Conservation (phyloP, 1,140 invertebrate genomes). For the Apocrypta bakeri region DNA sequence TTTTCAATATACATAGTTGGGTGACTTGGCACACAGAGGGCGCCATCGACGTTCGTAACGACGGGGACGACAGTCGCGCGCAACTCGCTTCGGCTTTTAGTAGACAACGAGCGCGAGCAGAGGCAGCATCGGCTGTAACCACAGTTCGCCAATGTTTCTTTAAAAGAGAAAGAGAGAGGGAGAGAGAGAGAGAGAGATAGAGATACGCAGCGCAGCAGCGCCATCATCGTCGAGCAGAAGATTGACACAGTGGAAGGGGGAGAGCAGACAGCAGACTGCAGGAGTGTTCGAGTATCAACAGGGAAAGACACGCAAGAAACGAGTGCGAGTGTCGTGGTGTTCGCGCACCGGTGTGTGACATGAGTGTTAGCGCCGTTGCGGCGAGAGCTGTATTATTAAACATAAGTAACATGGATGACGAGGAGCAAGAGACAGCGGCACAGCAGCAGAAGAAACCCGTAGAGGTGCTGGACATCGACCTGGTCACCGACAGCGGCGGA, state of each 20-base stretch:
- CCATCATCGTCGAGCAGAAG: not conserved
- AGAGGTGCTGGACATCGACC: not conserved
- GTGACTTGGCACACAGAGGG: too few species aligned
- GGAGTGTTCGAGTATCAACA: not conserved
- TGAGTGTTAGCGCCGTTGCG: slow-evolving; percentile 60
- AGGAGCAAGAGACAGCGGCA: slow-evolving; percentile 22
- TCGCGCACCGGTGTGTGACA: slow-evolving; percentile 51
- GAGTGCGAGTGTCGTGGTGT: slow-evolving; percentile 3
- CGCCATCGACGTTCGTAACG: not conserved
- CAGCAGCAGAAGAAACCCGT: not conserved
- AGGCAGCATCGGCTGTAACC: not conserved
- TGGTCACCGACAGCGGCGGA: not conserved
- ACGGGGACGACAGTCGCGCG: slow-evolving; percentile 17
- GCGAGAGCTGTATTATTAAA: slow-evolving; percentile 60
- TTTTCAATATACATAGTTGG: not conserved
- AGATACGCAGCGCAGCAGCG: not conserved
- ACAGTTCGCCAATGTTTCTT: not conserved
- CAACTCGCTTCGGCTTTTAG: not conserved
- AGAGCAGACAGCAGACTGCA: not conserved
- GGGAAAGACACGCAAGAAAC: not conserved
- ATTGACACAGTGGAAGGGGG: not conserved
- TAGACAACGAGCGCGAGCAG: not conserved
- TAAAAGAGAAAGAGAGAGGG: not conserved
- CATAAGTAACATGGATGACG: slow-evolving; percentile 63
- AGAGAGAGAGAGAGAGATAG: not conserved